Percentiles rank a stretch among this genome's conserved stretches.
Evolutionary conservation across 2,113 vertebrate genomes (phyloP).

Genomic region (Caranx melampygus): DNA sequence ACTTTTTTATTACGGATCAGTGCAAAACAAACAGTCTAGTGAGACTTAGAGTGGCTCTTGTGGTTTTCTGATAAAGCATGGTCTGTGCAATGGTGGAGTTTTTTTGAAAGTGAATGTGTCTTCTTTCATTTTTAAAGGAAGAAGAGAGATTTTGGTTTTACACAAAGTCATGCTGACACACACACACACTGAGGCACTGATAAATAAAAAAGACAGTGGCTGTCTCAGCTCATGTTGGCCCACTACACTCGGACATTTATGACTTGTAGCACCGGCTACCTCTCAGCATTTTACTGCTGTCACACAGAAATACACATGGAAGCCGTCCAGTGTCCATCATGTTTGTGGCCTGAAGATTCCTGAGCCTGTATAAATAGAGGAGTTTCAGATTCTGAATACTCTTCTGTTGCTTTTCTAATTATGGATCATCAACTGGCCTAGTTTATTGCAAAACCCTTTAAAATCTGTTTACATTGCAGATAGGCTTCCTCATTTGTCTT

Average conservation of each 20-base stretch:
- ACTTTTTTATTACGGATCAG: constrained; percentile 10
- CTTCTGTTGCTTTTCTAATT: constrained; percentile 37
- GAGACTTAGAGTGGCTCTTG: constrained; percentile 1
- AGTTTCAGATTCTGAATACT: constrained; percentile 34
- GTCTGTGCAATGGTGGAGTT: background rate
- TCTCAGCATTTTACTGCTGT: constrained; percentile 58
- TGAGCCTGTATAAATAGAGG: constrained; percentile 50
- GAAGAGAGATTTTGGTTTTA: constrained; percentile 28
- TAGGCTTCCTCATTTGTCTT: background rate
- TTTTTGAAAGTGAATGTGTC: constrained; percentile 30
- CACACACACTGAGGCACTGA: constrained; percentile 40
- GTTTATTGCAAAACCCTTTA: constrained; percentile 7
- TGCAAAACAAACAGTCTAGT: constrained; percentile 3
- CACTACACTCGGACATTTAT: constrained; percentile 37
- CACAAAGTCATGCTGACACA: background rate
- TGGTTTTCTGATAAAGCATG: constrained; percentile 7
- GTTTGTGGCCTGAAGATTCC: constrained; percentile 48
- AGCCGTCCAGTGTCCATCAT: constrained; percentile 52
- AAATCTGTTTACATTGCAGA: constrained; percentile 4
- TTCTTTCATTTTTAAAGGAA: constrained; percentile 33
- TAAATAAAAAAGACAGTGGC: constrained; percentile 39
- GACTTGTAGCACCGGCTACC: constrained; percentile 45
- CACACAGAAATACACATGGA: constrained; percentile 64
- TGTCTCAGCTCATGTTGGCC: constrained; percentile 31
- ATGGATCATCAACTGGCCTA: constrained; percentile 4